Percentiles rank a stretch among this genome's conserved stretches.
These are phyloP conservation scores for Syngnathus floridae DNA, from an alignment of 2,113 vertebrate species.

Conservation along the genomic window DNA sequence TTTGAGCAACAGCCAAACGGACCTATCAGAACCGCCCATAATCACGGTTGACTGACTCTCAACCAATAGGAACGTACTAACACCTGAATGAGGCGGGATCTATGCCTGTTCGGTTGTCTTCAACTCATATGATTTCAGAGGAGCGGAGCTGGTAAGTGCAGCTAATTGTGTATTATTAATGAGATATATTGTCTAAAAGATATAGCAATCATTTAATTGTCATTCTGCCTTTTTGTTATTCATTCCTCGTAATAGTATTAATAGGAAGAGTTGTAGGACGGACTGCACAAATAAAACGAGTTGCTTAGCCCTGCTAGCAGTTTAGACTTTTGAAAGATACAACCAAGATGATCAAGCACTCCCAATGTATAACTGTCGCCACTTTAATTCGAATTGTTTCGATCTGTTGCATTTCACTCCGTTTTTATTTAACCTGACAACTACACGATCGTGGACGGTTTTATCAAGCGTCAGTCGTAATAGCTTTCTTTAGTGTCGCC, in stretches of 20 bases:
- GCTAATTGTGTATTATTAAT: conserved; percentile 31
- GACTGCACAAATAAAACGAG: conserved; percentile 21
- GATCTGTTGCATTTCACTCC: neutral
- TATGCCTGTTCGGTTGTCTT: conserved; percentile 44
- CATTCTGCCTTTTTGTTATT: neutral
- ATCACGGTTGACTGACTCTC: neutral
- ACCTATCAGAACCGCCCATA: conserved; percentile 44
- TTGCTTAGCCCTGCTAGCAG: conserved; percentile 45
- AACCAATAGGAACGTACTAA: conserved; percentile 52
- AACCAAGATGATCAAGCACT: neutral
- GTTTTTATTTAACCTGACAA: neutral
- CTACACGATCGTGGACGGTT: neutral
- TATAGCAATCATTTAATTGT: neutral
- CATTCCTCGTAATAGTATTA: neutral
- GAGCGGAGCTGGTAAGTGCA: conserved; percentile 60
- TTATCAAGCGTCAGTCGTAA: neutral
- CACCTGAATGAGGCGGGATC: conserved; percentile 41
- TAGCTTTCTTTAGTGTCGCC: neutral
- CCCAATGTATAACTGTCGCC: neutral
- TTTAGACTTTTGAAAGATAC: conserved; percentile 21
- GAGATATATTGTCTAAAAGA: neutral
- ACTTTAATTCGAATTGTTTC: neutral
- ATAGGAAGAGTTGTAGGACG: neutral
- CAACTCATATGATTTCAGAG: conserved; percentile 53
- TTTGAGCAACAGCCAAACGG: conserved; percentile 31